Evolutionary conservation across 2,113 vertebrate genomes (phyloP).

Genomic region (Perca schrenkii): DNA sequence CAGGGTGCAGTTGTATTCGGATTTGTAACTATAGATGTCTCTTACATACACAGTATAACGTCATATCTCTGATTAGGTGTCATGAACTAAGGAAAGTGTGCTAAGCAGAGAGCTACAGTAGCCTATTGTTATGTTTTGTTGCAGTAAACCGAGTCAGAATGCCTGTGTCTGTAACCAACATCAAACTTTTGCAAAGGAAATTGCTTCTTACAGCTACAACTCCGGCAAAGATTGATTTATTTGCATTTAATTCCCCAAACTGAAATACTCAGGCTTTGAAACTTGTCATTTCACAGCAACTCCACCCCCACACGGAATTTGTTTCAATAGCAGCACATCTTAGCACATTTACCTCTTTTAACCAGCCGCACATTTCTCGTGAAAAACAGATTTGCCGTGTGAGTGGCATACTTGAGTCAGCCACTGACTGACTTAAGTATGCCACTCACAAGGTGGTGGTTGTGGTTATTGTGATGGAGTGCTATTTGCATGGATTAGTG

Average conservation of each 20-base stretch:
- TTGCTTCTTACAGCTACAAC: not conserved
- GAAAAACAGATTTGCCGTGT: conserved; percentile 1
- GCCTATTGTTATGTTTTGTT: not conserved
- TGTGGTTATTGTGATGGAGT: not conserved
- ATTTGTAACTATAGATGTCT: not conserved
- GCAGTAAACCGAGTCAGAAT: not conserved
- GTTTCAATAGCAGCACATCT: conserved; percentile 25
- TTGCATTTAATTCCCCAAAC: conserved; percentile 13
- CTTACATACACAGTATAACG: not conserved
- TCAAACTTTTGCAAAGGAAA: conserved; percentile 19
- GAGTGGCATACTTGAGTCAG: conserved; percentile 56
- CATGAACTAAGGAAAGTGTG: not conserved
- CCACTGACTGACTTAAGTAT: not conserved
- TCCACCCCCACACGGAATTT: conserved; percentile 49
- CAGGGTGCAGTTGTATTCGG: not conserved
- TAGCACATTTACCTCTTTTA: conserved; percentile 19
- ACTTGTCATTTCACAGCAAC: conserved; percentile 30
- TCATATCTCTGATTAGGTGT: not conserved
- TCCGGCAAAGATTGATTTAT: conserved; percentile 20
- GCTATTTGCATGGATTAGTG: not conserved
- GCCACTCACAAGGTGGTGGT: not conserved
- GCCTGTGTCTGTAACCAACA: not conserved
- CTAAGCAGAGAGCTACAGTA: not conserved
- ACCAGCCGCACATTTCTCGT: not conserved
- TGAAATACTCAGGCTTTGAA: conserved; percentile 16